Percentiles rank a stretch among this genome's conserved stretches.
Evolutionary conservation across 2,888 invertebrate species (phyloP).

Genomic region (Eupithecia inturbata): DNA sequence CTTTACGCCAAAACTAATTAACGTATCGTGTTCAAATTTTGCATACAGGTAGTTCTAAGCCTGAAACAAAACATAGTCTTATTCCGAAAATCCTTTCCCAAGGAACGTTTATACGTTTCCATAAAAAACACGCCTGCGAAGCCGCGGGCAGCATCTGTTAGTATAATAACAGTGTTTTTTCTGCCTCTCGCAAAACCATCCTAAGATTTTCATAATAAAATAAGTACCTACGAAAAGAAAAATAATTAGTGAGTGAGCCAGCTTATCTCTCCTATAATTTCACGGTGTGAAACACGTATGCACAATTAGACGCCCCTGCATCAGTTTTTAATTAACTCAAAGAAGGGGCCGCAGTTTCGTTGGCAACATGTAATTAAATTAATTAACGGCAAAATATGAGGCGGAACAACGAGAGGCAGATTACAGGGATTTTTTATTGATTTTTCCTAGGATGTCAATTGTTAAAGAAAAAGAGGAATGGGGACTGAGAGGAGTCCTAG

Average conservation of each 20-base stretch:
- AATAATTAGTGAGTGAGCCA: constrained; percentile 16
- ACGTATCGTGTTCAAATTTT: too few relatives aligned
- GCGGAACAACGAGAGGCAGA: neutral
- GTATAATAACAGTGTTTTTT: too few relatives aligned
- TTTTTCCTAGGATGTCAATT: too few relatives aligned
- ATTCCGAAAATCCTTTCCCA: too few relatives aligned
- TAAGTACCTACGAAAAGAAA: neutral
- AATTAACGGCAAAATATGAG: constrained; percentile 57
- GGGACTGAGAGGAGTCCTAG: too few relatives aligned
- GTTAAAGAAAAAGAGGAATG: neutral
- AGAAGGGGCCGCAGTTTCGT: constrained; percentile 49
- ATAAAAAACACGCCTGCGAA: too few relatives aligned
- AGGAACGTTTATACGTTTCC: too few relatives aligned
- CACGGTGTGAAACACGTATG: constrained; percentile 42
- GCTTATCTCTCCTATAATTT: neutral
- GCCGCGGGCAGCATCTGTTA: too few relatives aligned
- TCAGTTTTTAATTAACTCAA: constrained; percentile 62
- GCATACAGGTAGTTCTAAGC: too few relatives aligned
- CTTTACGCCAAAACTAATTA: too few relatives aligned
- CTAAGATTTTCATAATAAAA: neutral
- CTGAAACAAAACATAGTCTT: too few relatives aligned
- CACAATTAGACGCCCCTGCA: constrained; percentile 50
- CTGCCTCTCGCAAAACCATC: too few relatives aligned
- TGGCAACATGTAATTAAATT: constrained; percentile 60
- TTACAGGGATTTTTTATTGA: neutral